Percentiles rank a stretch among this genome's conserved stretches.
Evolutionary conservation across 2,888 invertebrate species (phyloP).

Genomic region (Caenorhabditis macrosperma): DNA sequence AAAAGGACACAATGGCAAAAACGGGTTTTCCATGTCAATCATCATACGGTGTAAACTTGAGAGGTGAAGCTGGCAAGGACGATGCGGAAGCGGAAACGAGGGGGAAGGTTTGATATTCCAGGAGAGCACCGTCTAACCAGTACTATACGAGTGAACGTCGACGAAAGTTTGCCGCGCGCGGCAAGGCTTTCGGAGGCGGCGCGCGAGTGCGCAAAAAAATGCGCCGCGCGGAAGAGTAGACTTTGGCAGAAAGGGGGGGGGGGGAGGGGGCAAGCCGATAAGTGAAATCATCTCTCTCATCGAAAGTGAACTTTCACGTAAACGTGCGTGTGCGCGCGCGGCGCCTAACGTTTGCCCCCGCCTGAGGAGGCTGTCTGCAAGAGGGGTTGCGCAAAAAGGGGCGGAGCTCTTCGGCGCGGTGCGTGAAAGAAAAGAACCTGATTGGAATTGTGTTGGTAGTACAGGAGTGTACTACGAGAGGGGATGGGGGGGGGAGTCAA

Average conservation of each 20-base stretch:
- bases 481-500: constrained; percentile 34
- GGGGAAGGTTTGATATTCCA: neutral
- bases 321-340: constrained; percentile 20
- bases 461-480: constrained; percentile 41
- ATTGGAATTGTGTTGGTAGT: constrained; percentile 20
- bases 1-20: constrained; percentile 52
- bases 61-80: constrained; percentile 18
- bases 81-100: neutral
- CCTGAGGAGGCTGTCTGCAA: constrained; percentile 24
- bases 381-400: constrained; percentile 29
- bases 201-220: constrained; percentile 22
- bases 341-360: constrained; percentile 51
- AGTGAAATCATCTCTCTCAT: constrained; percentile 52
- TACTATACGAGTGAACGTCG: constrained; percentile 12
- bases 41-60: constrained; percentile 37
- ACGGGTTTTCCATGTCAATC: constrained; percentile 24
- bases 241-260: constrained; percentile 6
- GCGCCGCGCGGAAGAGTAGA: constrained; percentile 36
- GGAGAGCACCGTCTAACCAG: neutral
- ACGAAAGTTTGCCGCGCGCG: neutral
- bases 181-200: constrained; percentile 20
- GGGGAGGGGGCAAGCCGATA: constrained; percentile 26
- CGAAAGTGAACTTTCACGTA: constrained; percentile 55
- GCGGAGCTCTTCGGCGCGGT: constrained; percentile 37
- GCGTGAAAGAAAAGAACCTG: constrained; percentile 53